These are phyloP conservation scores for Bombus waltoni DNA, from an alignment of 1,140 invertebrate species.

Conservation along the genomic window DNA sequence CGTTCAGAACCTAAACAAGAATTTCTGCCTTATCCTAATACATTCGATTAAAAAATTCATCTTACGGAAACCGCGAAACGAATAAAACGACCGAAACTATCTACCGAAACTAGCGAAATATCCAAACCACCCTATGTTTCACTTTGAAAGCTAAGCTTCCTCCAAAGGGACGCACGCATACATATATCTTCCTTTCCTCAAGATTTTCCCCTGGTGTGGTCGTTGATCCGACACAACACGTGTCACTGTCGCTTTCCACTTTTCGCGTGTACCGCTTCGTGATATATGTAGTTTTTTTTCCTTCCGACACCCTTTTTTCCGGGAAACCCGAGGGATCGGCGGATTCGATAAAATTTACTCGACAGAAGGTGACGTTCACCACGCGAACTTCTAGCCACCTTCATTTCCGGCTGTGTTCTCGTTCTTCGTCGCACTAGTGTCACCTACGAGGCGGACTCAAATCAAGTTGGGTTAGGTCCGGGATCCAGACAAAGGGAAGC, in stretches of 20 bases:
- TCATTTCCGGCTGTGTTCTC: constrained; percentile 23
- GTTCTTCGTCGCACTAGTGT: not conserved
- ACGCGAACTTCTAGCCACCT: constrained; percentile 14
- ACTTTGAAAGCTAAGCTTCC: no score
- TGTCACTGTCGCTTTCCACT: constrained; percentile 14
- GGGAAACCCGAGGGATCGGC: not conserved
- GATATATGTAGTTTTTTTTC: constrained; percentile 21
- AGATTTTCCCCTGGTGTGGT: not conserved
- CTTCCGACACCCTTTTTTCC: not conserved
- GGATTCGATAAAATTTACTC: constrained; percentile 46
- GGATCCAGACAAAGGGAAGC: constrained; percentile 49
- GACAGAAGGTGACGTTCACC: constrained; percentile 37
- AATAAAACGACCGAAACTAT: not conserved
- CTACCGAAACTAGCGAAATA: not conserved
- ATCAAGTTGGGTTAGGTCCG: constrained; percentile 54
- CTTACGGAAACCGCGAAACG: not conserved
- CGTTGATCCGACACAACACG: constrained; percentile 22
- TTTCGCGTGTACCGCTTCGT: not conserved
- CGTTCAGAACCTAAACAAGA: no score
- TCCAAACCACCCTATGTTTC: not conserved
- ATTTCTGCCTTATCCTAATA: no score
- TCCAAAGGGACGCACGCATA: not conserved
- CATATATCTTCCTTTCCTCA: not conserved
- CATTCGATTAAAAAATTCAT: not conserved
- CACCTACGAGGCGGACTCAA: constrained; percentile 29